Evolutionary conservation across 2,113 vertebrate genomes (phyloP).

Genomic region (Paradisaea rubra): DNA sequence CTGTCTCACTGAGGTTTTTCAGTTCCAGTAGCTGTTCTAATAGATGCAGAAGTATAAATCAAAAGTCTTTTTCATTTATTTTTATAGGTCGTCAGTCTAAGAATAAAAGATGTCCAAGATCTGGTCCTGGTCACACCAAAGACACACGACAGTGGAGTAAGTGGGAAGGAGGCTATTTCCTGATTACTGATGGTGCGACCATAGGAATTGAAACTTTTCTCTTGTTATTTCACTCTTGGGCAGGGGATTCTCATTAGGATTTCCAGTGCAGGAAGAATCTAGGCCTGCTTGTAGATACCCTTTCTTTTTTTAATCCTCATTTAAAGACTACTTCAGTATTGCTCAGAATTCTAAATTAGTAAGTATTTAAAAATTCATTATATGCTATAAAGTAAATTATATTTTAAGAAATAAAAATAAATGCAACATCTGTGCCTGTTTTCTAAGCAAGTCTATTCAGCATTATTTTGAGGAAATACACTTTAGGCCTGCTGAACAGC

Average conservation of each 20-base stretch:
- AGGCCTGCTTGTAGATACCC: neutral
- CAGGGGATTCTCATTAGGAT: neutral
- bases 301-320: neutral
- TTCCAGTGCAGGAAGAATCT: neutral
- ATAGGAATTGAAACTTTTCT: neutral
- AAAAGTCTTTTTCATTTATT: neutral
- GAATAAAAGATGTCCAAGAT: neutral
- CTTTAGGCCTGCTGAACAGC: neutral
- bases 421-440: neutral
- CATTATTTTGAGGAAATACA: neutral
- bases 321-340: neutral
- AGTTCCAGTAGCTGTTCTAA: neutral
- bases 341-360: neutral
- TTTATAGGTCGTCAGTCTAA: neutral
- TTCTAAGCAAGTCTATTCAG: neutral
- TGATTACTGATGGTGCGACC: neutral
- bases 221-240: neutral
- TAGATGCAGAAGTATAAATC: neutral
- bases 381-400: neutral
- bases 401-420: neutral
- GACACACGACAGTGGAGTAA: neutral
- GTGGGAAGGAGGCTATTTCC: neutral
- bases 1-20: neutral
- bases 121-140: neutral
- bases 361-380: neutral